A percentile compares a stretch with the other conserved stretches of the same genome.
Conservation (phyloP, 2,797 vertebrate species). For the Delichon dasypus region DNA sequence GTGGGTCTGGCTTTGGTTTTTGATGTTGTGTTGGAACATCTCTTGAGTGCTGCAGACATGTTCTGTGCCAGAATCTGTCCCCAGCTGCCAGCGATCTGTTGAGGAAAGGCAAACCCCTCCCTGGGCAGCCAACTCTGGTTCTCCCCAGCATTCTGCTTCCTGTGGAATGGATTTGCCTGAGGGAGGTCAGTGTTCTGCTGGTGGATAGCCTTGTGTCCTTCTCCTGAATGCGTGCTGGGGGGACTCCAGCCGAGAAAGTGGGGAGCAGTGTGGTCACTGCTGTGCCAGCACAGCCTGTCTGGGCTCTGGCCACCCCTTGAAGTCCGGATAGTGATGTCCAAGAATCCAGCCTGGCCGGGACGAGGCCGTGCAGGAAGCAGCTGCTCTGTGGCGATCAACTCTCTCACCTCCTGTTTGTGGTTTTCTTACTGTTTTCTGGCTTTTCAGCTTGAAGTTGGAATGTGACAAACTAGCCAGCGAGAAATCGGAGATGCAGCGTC, state of each 20-base stretch:
- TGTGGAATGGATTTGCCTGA: background rate
- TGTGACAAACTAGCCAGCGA: constrained; percentile 98
- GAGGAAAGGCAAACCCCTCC: background rate
- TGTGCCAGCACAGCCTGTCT: background rate
- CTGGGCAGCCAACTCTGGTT: background rate
- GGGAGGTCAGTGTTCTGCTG: background rate
- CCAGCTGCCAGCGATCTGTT: background rate
- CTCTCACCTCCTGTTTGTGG: constrained; percentile 24
- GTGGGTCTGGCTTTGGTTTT: background rate
- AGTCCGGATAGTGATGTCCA: rapidly evolving
- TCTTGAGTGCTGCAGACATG: background rate
- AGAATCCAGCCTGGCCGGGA: background rate
- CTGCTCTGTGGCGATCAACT: background rate
- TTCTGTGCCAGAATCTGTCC: background rate
- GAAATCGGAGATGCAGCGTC: constrained; percentile 99
- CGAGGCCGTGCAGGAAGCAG: background rate
- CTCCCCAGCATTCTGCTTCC: background rate
- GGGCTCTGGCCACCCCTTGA: background rate
- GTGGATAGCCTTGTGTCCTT: background rate
- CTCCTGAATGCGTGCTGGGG: background rate
- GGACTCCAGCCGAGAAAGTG: background rate
- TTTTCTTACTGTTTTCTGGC: constrained; percentile 41
- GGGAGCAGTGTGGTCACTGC: rapidly evolving
- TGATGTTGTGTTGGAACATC: background rate
- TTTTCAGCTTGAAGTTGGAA: constrained; percentile 90